A percentile compares a stretch with the other conserved stretches of the same genome.
phyloP scores from a whole-genome alignment of 2,797 vertebrate species.

The Gymnopithys bicolor region DNA sequence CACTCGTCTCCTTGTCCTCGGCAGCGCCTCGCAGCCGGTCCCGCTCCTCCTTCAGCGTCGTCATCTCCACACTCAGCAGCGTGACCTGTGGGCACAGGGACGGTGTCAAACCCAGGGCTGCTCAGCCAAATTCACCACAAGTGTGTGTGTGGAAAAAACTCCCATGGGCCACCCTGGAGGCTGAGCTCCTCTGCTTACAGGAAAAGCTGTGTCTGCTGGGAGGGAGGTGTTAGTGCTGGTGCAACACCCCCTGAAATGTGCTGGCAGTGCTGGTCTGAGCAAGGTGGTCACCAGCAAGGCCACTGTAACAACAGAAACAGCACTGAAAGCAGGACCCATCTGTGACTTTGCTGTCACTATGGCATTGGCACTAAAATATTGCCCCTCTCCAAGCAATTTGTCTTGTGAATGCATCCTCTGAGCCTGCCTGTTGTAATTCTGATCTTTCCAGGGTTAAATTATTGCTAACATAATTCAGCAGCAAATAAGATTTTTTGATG shows the following conservation, averaged over 20 bases:
- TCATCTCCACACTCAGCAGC: slow-evolving; percentile 91
- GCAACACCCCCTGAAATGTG: background rate
- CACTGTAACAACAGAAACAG: background rate
- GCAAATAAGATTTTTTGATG: background rate
- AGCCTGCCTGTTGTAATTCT: background rate
- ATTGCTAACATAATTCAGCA: background rate
- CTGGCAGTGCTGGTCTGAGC: background rate
- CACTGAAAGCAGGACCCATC: background rate
- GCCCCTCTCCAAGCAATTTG: background rate
- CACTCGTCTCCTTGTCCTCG: slow-evolving; percentile 86
- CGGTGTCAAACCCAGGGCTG: background rate
- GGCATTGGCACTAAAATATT: background rate
- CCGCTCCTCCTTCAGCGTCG: slow-evolving; percentile 88
- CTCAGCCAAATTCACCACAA: background rate
- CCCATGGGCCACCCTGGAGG: background rate
- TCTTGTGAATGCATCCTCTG: background rate
- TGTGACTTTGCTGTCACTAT: background rate
- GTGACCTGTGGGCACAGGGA: slow-evolving; percentile 82
- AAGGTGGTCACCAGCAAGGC: background rate
- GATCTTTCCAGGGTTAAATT: background rate
- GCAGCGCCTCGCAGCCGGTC: slow-evolving; percentile 83
- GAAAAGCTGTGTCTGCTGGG: background rate
- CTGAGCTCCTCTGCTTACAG: background rate
- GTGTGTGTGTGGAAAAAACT: accelerated
- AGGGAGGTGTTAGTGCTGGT: background rate